These are phyloP conservation scores for Electrophaes corylata DNA, from an alignment of 2,888 invertebrate species.

Conservation along the genomic window DNA sequence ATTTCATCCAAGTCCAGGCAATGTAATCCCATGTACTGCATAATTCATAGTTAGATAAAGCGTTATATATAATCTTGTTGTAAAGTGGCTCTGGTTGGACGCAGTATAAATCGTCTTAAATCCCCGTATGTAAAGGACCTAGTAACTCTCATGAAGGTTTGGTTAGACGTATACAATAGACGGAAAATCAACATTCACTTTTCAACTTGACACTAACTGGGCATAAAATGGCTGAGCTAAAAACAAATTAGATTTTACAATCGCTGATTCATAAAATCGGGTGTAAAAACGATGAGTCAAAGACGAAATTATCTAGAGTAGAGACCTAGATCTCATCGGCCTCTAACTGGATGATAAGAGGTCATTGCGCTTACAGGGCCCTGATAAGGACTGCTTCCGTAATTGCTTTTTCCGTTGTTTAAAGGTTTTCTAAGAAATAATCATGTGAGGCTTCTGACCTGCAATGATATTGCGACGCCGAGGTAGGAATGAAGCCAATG, in stretches of 20 bases:
- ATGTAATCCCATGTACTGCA: no score
- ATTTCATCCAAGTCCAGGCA: no score
- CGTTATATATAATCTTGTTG: no score
- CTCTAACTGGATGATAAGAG: conserved; percentile 18
- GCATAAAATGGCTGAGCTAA: no score
- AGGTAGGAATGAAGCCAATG: background rate
- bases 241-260: background rate
- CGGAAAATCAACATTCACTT: background rate
- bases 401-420: conserved; percentile 4
- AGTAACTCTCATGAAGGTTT: no score
- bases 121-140: no score
- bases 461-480: background rate
- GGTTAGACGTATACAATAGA: background rate
- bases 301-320: conserved; percentile 11
- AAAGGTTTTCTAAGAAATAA: conserved; percentile 2
- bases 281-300: conserved; percentile 22
- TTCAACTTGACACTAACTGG: background rate
- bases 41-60: no score
- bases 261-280: conserved; percentile 3
- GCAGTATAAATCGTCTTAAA: no score
- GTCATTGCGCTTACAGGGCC: conserved; percentile 17
- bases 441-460: background rate
- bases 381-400: conserved; percentile 11
- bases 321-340: conserved; percentile 20
- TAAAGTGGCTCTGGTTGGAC: no score